Evolutionary conservation across 2,113 vertebrate species (phyloP), one percentile per base, ranked within the genome.

Genomic region (Ptyas mucosa): DNA sequence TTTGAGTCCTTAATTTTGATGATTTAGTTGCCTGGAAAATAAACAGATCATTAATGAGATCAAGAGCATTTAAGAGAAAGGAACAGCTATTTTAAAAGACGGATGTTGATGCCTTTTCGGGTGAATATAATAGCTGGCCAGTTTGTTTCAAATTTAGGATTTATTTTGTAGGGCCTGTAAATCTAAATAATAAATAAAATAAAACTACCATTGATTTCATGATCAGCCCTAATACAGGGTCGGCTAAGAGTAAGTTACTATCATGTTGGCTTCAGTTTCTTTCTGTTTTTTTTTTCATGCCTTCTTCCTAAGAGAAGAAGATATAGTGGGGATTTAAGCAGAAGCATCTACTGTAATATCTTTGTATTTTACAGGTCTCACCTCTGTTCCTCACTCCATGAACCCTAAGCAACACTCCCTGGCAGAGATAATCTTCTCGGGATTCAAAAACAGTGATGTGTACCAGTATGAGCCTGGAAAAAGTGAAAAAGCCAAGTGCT

Each of bases 1-100:
- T 96, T 91, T 39, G 51, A 93, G 51, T 95, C 95, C 95, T 95
- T 96, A 89, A 85, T 91, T 92, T 89, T 93, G 89, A 96, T 87
- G 57, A 94, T 89, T 92, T 81, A 94, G 61, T 89, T 49, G 91
- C 51, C 54, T 90, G 92, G 95, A 90, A 87, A 94, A 52, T 49
- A 91, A 64, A 15, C 34, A 29, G 69, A 86, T 64, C 92, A 43
- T 90, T 90, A 90, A 85, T 21, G 88, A n/a, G 61, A 61, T 87
- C 39, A 54, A 87, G 55, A 91, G 81, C 20, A 18, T 86, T 54
- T 54, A 64, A 87, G 20, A 55, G n/a, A 51, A 53, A 92, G 92
- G 11, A 75, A 86, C 8, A 29, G 0, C 15, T 39, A 57, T 51
- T 95, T 81, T 91, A 52, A 91, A 90, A 57, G 54, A 89, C 57